Percentiles rank a stretch among this genome's conserved stretches.
Evolutionary conservation across 2,888 invertebrate species (phyloP).

Genomic region (Steromphala cineraria): DNA sequence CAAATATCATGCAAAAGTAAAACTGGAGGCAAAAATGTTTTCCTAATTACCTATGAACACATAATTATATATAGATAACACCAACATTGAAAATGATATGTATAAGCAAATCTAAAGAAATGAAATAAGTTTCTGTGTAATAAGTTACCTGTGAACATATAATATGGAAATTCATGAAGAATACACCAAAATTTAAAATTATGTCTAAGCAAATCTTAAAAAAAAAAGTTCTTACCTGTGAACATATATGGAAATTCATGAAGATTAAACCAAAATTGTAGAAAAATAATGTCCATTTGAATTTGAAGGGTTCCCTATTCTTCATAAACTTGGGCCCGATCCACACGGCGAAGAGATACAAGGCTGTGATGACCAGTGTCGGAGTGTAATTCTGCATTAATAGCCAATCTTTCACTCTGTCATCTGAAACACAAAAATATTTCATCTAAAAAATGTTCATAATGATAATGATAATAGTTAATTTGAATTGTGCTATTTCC

Average conservation of each 20-base stretch:
- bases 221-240: constrained; percentile 59
- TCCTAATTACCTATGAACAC: too few species aligned
- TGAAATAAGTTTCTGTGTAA: too few species aligned
- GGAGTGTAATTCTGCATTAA: constrained; percentile 72
- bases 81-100: too few species aligned
- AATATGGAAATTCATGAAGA: constrained; percentile 74
- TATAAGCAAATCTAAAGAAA: too few species aligned
- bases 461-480: too few species aligned
- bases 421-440: constrained; percentile 47
- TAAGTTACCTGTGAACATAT: constrained; percentile 72
- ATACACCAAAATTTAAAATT: too few species aligned
- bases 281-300: constrained; percentile 63
- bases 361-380: constrained; percentile 64
- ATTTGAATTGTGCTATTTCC: too few species aligned
- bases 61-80: too few species aligned
- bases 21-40: too few species aligned
- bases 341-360: constrained; percentile 70
- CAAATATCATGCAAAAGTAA: too few species aligned
- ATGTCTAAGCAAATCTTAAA: too few species aligned
- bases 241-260: constrained; percentile 73
- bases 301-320: constrained; percentile 64
- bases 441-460: too few species aligned
- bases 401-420: constrained; percentile 70
- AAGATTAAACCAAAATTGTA: constrained; percentile 72
- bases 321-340: constrained; percentile 70